Conservation (phyloP, 2,113 vertebrate species). For the Nycticebus coucang region DNA sequence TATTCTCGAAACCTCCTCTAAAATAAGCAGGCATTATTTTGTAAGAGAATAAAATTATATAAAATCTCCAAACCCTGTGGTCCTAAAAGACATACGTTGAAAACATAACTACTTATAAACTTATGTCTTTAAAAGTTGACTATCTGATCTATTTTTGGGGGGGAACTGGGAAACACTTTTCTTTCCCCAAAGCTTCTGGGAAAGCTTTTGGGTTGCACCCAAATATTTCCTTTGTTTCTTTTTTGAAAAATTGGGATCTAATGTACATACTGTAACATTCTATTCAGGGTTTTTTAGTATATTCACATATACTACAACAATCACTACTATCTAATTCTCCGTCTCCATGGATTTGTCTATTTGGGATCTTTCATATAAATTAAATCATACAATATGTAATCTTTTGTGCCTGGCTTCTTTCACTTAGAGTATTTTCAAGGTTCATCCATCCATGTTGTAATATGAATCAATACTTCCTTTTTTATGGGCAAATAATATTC, state of each 20-base stretch:
- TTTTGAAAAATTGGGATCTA: not conserved
- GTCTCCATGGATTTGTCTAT: not conserved
- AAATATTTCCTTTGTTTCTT: slow-evolving; percentile 1
- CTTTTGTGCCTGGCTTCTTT: not conserved
- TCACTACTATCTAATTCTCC: not conserved
- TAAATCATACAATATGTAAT: not conserved
- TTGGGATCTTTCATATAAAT: not conserved
- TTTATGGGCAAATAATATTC: not conserved
- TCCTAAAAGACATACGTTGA: not conserved
- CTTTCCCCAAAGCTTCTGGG: not conserved
- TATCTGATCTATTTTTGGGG: not conserved
- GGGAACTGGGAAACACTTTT: not conserved
- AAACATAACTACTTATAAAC: not conserved
- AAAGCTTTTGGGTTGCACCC: not conserved
- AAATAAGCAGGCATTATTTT: not conserved
- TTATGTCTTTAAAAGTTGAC: not conserved
- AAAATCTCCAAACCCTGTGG: not conserved
- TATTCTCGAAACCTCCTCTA: not conserved
- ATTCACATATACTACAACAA: not conserved
- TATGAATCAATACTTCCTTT: not conserved
- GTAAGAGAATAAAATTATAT: not conserved
- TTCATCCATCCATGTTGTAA: not conserved
- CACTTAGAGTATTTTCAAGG: not conserved
- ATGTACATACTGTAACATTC: not conserved
- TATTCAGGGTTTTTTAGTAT: not conserved